Conservation (phyloP, 2,888 invertebrate species). For the Plagodis pulveraria region DNA sequence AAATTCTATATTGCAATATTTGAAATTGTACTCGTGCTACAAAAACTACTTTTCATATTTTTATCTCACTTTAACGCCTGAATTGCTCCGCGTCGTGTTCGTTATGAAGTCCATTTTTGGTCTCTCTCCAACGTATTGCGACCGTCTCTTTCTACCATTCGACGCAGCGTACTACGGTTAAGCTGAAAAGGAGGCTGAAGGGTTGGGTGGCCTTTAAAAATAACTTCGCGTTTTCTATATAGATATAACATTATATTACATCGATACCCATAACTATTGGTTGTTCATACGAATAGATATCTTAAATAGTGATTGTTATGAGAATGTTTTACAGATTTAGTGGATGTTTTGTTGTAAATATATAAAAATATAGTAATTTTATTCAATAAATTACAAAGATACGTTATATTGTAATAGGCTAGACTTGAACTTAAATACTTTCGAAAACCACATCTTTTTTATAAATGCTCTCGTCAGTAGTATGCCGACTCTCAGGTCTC, state of each 20-base stretch:
- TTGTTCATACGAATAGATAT: not conserved
- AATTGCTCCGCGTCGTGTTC: constrained; percentile 43
- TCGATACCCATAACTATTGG: constrained; percentile 19
- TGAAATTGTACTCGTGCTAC: too few species aligned
- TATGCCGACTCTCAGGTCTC: too few species aligned
- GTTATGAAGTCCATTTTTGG: constrained; percentile 49
- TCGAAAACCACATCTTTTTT: too few species aligned
- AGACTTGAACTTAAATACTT: too few species aligned
- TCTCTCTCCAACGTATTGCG: constrained; percentile 57
- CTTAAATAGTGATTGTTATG: too few species aligned
- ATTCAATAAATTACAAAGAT: too few species aligned
- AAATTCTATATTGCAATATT: not conserved
- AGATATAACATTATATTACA: constrained; percentile 9
- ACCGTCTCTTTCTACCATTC: constrained; percentile 42
- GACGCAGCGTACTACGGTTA: constrained; percentile 29
- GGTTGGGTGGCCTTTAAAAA: constrained; percentile 28
- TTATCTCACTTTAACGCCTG: constrained; percentile 51
- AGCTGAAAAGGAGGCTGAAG: constrained; percentile 21
- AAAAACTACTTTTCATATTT: constrained; percentile 46
- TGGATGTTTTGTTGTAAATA: too few species aligned
- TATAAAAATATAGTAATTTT: too few species aligned
- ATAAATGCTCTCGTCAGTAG: too few species aligned
- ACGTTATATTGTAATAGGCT: too few species aligned
- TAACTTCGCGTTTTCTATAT: constrained; percentile 12
- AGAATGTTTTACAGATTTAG: too few species aligned